Conservation (phyloP, 2,888 invertebrate species). For the Podotricha telesiphe region DNA sequence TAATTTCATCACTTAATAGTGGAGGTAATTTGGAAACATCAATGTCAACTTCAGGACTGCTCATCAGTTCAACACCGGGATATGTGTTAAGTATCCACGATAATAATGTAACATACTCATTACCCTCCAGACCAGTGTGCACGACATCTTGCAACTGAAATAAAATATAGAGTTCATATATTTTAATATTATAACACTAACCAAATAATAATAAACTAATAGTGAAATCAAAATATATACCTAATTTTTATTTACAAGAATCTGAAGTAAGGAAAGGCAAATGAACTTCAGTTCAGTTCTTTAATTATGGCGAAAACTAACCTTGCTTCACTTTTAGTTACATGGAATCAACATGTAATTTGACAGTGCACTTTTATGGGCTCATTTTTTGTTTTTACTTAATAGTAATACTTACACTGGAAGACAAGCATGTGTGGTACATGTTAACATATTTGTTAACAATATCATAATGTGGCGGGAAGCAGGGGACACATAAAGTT, state of each 20-base stretch:
- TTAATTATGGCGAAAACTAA: too few species aligned
- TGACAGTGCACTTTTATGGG: too few species aligned
- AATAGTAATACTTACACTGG: slow-evolving; percentile 84
- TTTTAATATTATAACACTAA: neutral
- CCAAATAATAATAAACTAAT: too few species aligned
- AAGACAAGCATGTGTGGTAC: slow-evolving; percentile 95
- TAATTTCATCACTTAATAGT: slow-evolving; percentile 88
- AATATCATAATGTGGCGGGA: slow-evolving; percentile 97
- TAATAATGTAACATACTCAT: slow-evolving; percentile 97
- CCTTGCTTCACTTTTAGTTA: too few species aligned
- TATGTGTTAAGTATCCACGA: slow-evolving; percentile 97
- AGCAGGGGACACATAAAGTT: slow-evolving; percentile 95
- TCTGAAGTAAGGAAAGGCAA: too few species aligned
- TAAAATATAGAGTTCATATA: slow-evolving; percentile 1
- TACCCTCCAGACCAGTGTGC: slow-evolving; percentile 94
- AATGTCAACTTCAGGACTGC: slow-evolving; percentile 92
- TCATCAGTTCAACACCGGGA: slow-evolving; percentile 93
- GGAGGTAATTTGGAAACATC: slow-evolving; percentile 88
- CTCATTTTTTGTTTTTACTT: too few species aligned
- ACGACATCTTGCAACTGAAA: slow-evolving; percentile 93
- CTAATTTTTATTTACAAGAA: neutral
- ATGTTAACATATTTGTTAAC: slow-evolving; percentile 95
- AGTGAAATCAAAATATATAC: neutral
- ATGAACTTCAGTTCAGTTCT: too few species aligned
- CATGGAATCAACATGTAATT: too few species aligned